A percentile compares a stretch with the other conserved stretches of the same genome.
Evolutionary conservation across 2,888 invertebrate species (phyloP).

Genomic region (Helobdella robusta): DNA sequence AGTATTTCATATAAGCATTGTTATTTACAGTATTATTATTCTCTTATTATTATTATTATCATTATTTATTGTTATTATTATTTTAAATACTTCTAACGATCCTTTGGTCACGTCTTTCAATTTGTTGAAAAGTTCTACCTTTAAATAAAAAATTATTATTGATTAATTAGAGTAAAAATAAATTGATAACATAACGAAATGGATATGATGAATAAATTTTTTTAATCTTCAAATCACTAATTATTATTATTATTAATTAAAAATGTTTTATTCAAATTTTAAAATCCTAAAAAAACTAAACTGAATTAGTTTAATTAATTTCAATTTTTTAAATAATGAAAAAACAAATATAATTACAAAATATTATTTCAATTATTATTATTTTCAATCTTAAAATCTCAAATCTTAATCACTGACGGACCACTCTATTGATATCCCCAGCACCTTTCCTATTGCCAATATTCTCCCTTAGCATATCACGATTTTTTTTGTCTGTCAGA

Average conservation of each 20-base stretch:
- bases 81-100: no score
- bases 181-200: no score
- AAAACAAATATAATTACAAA: neutral
- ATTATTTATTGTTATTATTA: no score
- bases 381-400: neutral
- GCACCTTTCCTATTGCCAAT: conserved; percentile 61
- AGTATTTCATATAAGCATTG: no score
- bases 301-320: neutral
- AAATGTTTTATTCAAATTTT: neutral
- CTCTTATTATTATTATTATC: no score
- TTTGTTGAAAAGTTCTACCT: no score
- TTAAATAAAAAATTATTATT: no score
- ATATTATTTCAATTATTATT: neutral
- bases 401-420: conserved; percentile 29
- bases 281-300: neutral
- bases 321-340: neutral
- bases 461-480: conserved; percentile 58
- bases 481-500: conserved; percentile 58
- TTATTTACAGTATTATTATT: no score
- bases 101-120: no score
- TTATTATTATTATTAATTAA: neutral
- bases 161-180: no score
- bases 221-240: neutral
- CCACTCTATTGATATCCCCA: conserved; percentile 57
- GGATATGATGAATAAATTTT: no score